Conservation (phyloP, 2,797 vertebrate genomes). For the Tamandua tetradactyla region DNA sequence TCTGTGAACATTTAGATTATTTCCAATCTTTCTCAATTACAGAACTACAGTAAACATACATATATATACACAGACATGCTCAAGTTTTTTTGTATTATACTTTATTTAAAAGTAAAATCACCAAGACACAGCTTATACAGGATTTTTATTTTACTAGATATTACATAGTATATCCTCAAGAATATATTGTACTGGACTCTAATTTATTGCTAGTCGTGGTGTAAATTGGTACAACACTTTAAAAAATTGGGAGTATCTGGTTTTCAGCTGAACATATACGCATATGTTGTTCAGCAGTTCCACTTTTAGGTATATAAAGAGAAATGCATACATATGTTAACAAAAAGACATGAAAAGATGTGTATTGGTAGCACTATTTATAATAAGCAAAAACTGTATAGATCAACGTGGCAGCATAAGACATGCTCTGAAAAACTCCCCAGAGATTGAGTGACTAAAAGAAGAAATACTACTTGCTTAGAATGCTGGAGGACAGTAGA, state of each 20-base stretch:
- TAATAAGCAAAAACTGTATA: not conserved
- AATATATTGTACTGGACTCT: not conserved
- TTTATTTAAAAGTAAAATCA: conserved; percentile 8
- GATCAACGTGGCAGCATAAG: too few relatives aligned
- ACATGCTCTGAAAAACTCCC: too few relatives aligned
- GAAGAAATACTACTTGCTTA: too few relatives aligned
- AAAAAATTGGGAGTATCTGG: not conserved
- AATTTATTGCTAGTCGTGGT: not conserved
- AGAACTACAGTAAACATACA: not conserved
- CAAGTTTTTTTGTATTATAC: not conserved
- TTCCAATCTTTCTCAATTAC: not conserved
- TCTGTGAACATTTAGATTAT: not conserved
- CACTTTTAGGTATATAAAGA: not conserved
- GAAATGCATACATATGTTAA: not conserved
- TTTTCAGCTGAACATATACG: not conserved
- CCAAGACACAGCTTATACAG: not conserved
- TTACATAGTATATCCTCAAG: conserved; percentile 23
- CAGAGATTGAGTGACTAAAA: too few relatives aligned
- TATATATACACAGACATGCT: not conserved
- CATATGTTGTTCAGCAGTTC: not conserved
- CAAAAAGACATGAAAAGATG: not conserved
- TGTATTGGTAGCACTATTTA: not conserved
- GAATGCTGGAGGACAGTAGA: too few relatives aligned
- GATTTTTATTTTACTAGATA: not conserved
- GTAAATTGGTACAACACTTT: not conserved